Conservation (phyloP, 1,140 invertebrate genomes). For the Ladona fulva region DNA sequence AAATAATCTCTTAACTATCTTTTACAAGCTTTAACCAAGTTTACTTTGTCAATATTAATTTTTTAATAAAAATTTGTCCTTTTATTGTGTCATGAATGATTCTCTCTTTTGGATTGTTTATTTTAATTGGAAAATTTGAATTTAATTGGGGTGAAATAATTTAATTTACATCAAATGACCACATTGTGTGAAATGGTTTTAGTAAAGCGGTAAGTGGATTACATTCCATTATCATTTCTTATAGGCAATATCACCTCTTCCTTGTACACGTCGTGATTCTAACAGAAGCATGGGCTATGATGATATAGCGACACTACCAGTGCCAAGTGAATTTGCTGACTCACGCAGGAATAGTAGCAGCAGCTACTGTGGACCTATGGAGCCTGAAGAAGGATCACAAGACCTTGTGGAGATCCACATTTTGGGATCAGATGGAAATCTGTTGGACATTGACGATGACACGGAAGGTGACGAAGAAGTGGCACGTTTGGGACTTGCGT, state of each 20-base stretch:
- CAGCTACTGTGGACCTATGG: background rate
- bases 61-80: no score
- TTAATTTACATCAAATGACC: no score
- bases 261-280: constrained; percentile 55
- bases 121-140: no score
- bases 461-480: constrained; percentile 1
- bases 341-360: constrained; percentile 43
- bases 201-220: no score
- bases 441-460: background rate
- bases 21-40: no score
- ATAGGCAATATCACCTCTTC: constrained; percentile 52
- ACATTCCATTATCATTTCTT: no score
- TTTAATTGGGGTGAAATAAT: no score
- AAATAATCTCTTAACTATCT: no score
- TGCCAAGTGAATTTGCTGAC: constrained; percentile 66
- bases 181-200: no score
- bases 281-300: constrained; percentile 39
- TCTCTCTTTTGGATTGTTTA: no score
- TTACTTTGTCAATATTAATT: no score
- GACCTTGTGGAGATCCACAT: background rate
- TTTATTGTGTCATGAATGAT: no score
- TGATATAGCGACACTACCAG: constrained; percentile 44
- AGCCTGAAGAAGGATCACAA: background rate
- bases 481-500: background rate
- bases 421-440: background rate